Evolutionary conservation across 2,797 vertebrate genomes (phyloP).

Genomic region (Trematomus bernacchii): DNA sequence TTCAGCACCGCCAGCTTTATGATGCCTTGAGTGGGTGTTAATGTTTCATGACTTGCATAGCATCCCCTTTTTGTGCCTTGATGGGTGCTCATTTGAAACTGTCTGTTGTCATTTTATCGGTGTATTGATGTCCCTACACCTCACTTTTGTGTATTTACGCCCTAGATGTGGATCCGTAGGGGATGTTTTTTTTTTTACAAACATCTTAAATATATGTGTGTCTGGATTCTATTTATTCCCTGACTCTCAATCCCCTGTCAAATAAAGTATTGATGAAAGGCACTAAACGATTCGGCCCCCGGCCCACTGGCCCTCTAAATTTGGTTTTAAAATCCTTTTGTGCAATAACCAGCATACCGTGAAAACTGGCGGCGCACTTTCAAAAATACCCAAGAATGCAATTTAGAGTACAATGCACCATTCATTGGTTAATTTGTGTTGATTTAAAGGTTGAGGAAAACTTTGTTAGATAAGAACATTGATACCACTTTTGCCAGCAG

Average conservation of each 20-base stretch:
- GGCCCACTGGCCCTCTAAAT: constrained; percentile 42
- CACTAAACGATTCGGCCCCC: constrained; percentile 54
- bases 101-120: constrained; percentile 70
- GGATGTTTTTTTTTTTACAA: constrained; percentile 17
- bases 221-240: constrained; percentile 52
- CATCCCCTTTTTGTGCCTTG: constrained; percentile 54
- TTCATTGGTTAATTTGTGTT: neutral
- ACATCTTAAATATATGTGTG: constrained; percentile 27
- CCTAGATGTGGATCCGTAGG: constrained; percentile 8
- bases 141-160: constrained; percentile 50
- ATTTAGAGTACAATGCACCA: neutral
- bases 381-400: constrained; percentile 7
- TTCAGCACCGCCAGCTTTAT: constrained; percentile 67
- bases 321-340: constrained; percentile 53
- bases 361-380: constrained; percentile 16
- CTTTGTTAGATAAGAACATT: neutral
- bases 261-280: constrained; percentile 78
- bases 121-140: constrained; percentile 60
- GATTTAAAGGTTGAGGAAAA: neutral
- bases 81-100: constrained; percentile 64
- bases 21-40: constrained; percentile 77
- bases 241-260: constrained; percentile 36
- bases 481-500: neutral
- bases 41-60: constrained; percentile 77
- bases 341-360: constrained; percentile 16